Base-by-base conservation (phyloP, 92 coral and sea anemone genomes). In the Siderastrea siderea region DNA sequence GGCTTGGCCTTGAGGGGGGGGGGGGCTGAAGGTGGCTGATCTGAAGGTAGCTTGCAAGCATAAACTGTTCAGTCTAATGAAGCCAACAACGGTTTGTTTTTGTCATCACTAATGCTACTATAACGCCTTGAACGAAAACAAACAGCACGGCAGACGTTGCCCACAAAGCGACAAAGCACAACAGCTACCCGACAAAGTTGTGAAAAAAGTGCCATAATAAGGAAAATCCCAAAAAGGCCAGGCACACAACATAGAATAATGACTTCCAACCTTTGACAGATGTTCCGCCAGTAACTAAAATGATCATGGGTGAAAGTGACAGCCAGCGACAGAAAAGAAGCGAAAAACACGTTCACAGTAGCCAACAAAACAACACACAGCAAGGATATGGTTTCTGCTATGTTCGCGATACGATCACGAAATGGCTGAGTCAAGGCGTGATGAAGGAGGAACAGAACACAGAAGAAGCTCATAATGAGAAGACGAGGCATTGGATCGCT, bases 401-500 rank as follows among this genome's bases (percentile, higher is more conserved):
- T 8, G 77, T 89, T 89, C 16, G 84, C 75, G 13, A 51, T 53
- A 3, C 15, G 43, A 59, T 83, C 75, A 58, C 84, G 88, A 63
- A 82, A 89, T 5, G 89, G 88, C 15, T 75, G 82, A 17, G 17
- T 53, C 48, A 38, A 59, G n/a, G 64, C 58, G 14, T 89, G 92
- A 68, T 89, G 92, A n/a, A 83, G 69, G 15, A 83, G 75, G 61
- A 80, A 71, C 47, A 89, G 68, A 45, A 82, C 88, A 70, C 88
- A 74, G 54, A 77, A 57, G 17, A 83, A 70, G 47, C 68, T 77
- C 79, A 83, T 82, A 47, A 47, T 74, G 67, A 89, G 68, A 2
- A 89, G 88, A 4, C 92, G 88, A 47, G 59, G 13, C 64, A 85
- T 57, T 54, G 92, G 88, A 12, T 89, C 92, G 10, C 84, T 70